These are phyloP conservation scores for Fregata magnificens DNA, from an alignment of 2,113 vertebrate species.

Conservation along the genomic window DNA sequence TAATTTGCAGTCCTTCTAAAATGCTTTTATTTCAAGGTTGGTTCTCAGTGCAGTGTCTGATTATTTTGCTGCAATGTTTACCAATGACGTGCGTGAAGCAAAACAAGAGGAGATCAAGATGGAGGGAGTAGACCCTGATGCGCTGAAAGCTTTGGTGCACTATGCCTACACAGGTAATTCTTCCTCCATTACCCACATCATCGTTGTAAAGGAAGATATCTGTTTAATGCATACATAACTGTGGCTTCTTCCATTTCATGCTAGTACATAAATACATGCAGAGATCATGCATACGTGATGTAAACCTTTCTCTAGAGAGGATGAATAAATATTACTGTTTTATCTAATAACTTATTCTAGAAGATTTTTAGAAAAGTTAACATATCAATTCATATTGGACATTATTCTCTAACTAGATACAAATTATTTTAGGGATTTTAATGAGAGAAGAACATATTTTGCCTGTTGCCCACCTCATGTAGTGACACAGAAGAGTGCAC, in stretches of 20 bases:
- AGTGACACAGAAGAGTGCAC: not conserved
- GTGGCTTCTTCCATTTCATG: not conserved
- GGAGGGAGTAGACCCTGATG: conserved; percentile 94
- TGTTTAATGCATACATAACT: not conserved
- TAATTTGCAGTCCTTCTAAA: not conserved
- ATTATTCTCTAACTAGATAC: not conserved
- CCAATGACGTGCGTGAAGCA: conserved; percentile 91
- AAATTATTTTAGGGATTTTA: not conserved
- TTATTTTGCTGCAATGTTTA: conserved; percentile 99
- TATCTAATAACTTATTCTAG: not conserved
- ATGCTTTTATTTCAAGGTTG: conserved; percentile 76
- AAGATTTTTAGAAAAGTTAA: not conserved
- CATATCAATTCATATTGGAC: not conserved
- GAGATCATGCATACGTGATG: not conserved
- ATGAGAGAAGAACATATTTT: not conserved
- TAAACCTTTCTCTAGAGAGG: not conserved
- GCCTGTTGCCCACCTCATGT: not conserved
- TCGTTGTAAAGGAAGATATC: not conserved
- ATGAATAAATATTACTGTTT: not conserved
- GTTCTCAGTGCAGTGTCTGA: conserved; percentile 94
- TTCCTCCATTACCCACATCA: not conserved
- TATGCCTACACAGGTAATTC: conserved; percentile 94
- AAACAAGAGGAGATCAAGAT: conserved; percentile 97
- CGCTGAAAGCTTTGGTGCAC: conserved; percentile 89
- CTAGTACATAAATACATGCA: not conserved